Conservation (phyloP, 1,140 invertebrate species). For the Drosophila lowei region DNA sequence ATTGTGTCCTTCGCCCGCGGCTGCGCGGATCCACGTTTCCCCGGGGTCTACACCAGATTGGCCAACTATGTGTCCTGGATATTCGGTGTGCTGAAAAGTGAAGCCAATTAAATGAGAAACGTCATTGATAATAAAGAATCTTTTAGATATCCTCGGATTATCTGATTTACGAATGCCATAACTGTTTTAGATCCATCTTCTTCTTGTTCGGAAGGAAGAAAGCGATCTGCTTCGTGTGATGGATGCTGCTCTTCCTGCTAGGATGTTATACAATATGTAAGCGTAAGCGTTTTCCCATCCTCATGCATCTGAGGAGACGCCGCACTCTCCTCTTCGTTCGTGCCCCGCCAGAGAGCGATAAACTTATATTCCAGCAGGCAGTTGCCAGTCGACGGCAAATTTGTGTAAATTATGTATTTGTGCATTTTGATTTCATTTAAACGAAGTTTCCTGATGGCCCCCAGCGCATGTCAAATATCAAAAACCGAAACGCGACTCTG, state of each 20-base stretch:
- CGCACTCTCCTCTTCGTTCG: slow-evolving; percentile 2
- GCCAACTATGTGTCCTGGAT: slow-evolving; percentile 51
- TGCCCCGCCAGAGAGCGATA: slow-evolving; percentile 40
- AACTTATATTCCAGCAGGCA: slow-evolving; percentile 30
- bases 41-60: slow-evolving; percentile 85
- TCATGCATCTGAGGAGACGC: slow-evolving; percentile 6
- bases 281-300: slow-evolving; percentile 35
- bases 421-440: slow-evolving; percentile 82
- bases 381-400: slow-evolving; percentile 52
- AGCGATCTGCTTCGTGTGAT: too few species aligned
- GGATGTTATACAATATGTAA: slow-evolving; percentile 40
- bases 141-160: background rate
- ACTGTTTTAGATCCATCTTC: background rate
- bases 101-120: background rate
- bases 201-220: too few species aligned
- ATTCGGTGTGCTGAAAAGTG: background rate
- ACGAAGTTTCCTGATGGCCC: slow-evolving; percentile 80
- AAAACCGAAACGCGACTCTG: slow-evolving; percentile 62
- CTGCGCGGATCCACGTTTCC: slow-evolving; percentile 84
- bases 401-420: slow-evolving; percentile 81
- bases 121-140: background rate
- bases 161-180: background rate
- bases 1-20: slow-evolving; percentile 86
- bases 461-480: slow-evolving; percentile 80
- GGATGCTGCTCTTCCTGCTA: slow-evolving; percentile 5